These are phyloP conservation scores for Bilobella aurantiaca DNA, from an alignment of 1,140 invertebrate genomes.

Conservation along the genomic window DNA sequence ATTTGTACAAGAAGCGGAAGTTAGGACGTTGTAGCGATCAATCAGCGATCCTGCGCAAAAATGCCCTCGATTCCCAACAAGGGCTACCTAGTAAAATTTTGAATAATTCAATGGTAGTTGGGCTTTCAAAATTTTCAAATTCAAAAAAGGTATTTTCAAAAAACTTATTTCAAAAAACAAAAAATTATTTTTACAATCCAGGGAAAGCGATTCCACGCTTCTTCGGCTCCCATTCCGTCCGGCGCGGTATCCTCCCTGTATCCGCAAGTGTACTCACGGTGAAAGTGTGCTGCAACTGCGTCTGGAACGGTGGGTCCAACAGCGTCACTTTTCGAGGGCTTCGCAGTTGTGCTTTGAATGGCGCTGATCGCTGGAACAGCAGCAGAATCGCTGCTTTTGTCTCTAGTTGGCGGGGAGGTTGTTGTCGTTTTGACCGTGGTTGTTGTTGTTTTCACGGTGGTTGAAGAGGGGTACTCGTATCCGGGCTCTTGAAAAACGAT, in stretches of 20 bases:
- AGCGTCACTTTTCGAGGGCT: neutral
- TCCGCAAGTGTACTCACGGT: conserved; percentile 3
- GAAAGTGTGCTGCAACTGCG: conserved; percentile 1
- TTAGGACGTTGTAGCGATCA: conserved; percentile 19
- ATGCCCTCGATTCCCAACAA: conserved; percentile 20
- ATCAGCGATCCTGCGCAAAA: conserved; percentile 29
- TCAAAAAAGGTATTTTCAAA: too few relatives aligned
- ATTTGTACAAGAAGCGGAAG: conserved; percentile 15
- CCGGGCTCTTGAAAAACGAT: conserved; percentile 1
- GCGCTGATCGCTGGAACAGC: neutral
- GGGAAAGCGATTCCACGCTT: neutral
- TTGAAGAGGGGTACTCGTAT: neutral
- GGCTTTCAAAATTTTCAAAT: too few relatives aligned
- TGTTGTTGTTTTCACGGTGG: neutral
- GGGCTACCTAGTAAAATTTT: conserved; percentile 23
- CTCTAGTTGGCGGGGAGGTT: neutral
- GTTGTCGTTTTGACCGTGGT: neutral
- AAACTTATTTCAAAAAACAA: too few relatives aligned
- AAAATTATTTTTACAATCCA: conserved; percentile 19
- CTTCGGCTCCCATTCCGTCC: neutral
- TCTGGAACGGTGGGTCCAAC: neutral
- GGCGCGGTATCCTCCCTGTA: neutral
- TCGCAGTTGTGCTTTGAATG: neutral
- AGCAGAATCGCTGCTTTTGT: neutral
- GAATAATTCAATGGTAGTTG: too few relatives aligned